Evolutionary conservation across 2,797 vertebrate species (phyloP).

Genomic region (Erpetoichthys calabaricus): DNA sequence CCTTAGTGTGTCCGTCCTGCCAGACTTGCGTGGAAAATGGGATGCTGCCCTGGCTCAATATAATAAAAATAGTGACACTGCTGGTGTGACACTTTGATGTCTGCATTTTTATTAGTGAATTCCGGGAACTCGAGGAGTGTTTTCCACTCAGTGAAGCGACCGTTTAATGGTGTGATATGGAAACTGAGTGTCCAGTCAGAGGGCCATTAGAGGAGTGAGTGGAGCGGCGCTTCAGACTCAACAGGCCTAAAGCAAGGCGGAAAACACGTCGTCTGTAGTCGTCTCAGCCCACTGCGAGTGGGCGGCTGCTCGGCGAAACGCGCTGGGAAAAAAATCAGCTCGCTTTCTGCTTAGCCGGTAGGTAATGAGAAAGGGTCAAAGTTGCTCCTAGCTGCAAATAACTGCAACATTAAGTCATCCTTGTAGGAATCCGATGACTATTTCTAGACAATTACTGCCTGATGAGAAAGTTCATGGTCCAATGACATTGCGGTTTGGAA

Average conservation of each 20-base stretch:
- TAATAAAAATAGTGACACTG: slow-evolving; percentile 9
- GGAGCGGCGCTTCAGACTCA: slow-evolving; percentile 13
- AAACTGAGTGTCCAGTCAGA: slow-evolving; percentile 18
- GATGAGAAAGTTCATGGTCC: slow-evolving; percentile 22
- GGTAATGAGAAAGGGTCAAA: slow-evolving; percentile 32
- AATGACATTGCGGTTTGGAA: slow-evolving; percentile 19
- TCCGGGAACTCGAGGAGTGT: slow-evolving; percentile 17
- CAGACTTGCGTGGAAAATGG: slow-evolving; percentile 13
- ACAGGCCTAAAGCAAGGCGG: too few species aligned
- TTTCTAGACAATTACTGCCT: slow-evolving; percentile 20
- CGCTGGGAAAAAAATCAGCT: slow-evolving; percentile 47
- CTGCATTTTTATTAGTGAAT: slow-evolving; percentile 6
- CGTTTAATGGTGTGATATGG: slow-evolving; percentile 19
- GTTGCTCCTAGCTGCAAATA: slow-evolving; percentile 42
- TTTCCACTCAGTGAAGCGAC: slow-evolving; percentile 18
- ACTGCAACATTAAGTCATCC: slow-evolving; percentile 37
- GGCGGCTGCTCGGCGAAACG: slow-evolving; percentile 43
- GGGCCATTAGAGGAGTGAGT: slow-evolving; percentile 24
- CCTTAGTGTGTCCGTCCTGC: too few species aligned
- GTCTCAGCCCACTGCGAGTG: slow-evolving; percentile 18
- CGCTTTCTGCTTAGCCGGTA: slow-evolving; percentile 62
- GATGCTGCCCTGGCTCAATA: slow-evolving; percentile 13
- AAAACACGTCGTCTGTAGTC: too few species aligned
- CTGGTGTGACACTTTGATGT: slow-evolving; percentile 13
- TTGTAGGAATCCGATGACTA: slow-evolving; percentile 22